Conservation (phyloP, 53 echinoderm and acorn worm species). For the Apostichopus leukothele region DNA sequence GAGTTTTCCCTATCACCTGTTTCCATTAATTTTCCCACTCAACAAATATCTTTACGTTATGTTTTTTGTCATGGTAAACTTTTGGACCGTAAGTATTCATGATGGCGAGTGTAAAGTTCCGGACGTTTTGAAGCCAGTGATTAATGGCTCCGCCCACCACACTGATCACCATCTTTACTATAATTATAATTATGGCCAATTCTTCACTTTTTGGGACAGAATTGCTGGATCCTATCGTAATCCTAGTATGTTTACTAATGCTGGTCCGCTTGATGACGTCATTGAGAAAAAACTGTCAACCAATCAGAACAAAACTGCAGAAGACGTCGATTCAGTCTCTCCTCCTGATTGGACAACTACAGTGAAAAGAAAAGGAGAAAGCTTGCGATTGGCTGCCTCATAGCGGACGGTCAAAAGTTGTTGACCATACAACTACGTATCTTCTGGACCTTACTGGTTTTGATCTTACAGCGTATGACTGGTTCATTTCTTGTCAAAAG, state of each 20-base stretch:
- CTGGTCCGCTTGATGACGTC: constrained; percentile 52
- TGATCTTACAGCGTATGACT: too few relatives aligned
- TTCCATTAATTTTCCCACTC: constrained; percentile 87
- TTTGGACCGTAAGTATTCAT: constrained; percentile 98
- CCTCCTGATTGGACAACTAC: background rate
- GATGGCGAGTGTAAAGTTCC: constrained; percentile 92
- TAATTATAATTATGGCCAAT: constrained; percentile 99
- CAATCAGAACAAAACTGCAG: background rate
- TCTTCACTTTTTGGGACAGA: constrained; percentile 96
- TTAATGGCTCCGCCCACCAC: constrained; percentile 96
- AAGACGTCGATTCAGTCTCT: background rate
- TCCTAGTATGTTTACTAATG: constrained; percentile 76
- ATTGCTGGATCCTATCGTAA: constrained; percentile 83
- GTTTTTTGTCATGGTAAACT: constrained; percentile 83
- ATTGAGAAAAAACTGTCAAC: background rate
- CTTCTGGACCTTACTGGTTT: too few relatives aligned
- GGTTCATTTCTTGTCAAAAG: too few relatives aligned
- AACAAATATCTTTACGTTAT: constrained; percentile 78
- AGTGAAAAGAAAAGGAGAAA: background rate
- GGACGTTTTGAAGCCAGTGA: constrained; percentile 62
- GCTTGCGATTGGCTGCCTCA: background rate
- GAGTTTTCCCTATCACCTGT: constrained; percentile 87
- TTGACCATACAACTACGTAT: too few relatives aligned
- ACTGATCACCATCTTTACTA: constrained; percentile 95
- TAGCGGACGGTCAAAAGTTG: too few relatives aligned